Evolutionary conservation across 2,797 vertebrate species (phyloP), one percentile per base, ranked within the genome.

Genomic region (Takifugu rubripes): DNA sequence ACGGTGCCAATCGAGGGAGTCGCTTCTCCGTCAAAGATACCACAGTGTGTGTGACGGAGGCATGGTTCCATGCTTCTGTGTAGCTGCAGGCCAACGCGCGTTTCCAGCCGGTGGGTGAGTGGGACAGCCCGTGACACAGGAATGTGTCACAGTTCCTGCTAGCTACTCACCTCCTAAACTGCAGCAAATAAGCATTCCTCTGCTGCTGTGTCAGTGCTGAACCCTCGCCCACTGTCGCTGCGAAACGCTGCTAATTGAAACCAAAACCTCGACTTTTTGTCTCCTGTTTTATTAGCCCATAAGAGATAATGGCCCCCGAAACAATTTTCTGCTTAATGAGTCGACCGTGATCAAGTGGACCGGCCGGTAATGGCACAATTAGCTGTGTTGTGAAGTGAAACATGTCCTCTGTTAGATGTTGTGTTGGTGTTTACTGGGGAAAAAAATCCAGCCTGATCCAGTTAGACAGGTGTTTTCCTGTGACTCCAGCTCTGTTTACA

Each of bases 161-260:
- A 89, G 84, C 83, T 85, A 78, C 86, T 82, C 78, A 55, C 81
- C 80, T 90, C 82, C 80, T 79, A 88, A 90, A 91, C 82, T 90
- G 87, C 84, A 88, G 88, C 88, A 91, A 88, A 90, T 91, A 90
- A 91, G 92, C 91, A 93, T 93, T 93, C 90, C 84, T 91, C 72
- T 59, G 45, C 78, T 82, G 66, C 80, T 90, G 83, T 91, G 91
- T 92, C 91, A 92, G 85, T 83, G 83, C 82, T 85, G 87, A 90
- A 74, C 61, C 66, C 72, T 87, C 65, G 79, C 89, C 88, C 87
- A 81, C 78, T 84, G 78, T 86, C 69, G 79, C 88, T 90, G 87
- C 89, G 84, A 91, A 90, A 84, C 82, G 80, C 65, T 77, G 81
- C 66, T 90, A 91, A 91, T 92, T 91, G 85, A 90, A 91, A 90